Evolutionary conservation across 2,113 vertebrate species (phyloP).

Genomic region (Garra rufa): DNA sequence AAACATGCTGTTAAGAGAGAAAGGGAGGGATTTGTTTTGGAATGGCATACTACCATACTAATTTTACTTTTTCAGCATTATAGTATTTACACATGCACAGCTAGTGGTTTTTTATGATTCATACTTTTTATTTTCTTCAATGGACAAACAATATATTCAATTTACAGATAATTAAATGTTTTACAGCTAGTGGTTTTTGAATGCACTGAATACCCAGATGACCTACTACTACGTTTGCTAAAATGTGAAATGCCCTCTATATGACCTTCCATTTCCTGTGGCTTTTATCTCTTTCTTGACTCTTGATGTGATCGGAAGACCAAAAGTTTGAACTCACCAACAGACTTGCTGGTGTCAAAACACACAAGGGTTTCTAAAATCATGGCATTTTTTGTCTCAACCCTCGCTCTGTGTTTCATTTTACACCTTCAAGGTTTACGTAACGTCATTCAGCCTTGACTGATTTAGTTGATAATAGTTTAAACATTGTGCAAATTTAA

Average conservation of each 20-base stretch:
- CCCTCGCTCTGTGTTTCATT: not conserved
- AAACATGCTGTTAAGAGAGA: not conserved
- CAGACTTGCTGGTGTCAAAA: too few relatives aligned
- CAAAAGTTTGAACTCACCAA: not conserved
- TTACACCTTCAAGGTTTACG: not conserved
- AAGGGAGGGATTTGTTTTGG: too few relatives aligned
- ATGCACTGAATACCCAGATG: not conserved
- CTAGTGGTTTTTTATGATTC: too few relatives aligned
- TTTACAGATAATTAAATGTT: too few relatives aligned
- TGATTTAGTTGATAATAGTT: not conserved
- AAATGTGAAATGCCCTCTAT: not conserved
- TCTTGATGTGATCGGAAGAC: not conserved
- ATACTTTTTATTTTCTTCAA: too few relatives aligned
- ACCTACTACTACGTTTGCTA: not conserved
- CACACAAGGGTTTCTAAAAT: not conserved
- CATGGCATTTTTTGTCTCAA: not conserved
- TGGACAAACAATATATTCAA: too few relatives aligned
- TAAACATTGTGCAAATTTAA: not conserved
- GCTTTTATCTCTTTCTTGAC: conserved; percentile 17
- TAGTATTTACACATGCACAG: not conserved
- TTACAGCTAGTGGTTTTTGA: too few relatives aligned
- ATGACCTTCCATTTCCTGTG: not conserved
- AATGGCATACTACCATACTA: not conserved
- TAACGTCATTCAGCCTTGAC: not conserved
- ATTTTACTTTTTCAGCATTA: not conserved